phyloP scores from a whole-genome alignment of 2,888 invertebrate genomes.

The Orchesellides sinensis region DNA sequence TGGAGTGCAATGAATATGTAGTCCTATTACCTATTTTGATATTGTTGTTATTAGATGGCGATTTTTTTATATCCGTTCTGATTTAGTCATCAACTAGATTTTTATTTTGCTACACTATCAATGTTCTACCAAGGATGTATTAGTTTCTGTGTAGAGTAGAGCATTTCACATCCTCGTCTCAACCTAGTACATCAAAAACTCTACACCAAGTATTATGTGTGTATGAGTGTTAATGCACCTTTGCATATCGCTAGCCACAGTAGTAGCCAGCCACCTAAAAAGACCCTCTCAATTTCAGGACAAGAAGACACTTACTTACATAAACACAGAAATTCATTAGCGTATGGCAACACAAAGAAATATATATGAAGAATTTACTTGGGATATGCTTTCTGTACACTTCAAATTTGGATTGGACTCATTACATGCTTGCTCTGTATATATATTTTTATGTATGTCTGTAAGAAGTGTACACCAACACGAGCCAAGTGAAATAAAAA shows the following conservation, averaged over 20 bases:
- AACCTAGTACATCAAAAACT: too few relatives aligned
- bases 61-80: conserved; percentile 57
- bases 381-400: background rate
- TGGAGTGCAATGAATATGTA: background rate
- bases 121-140: conserved; percentile 12
- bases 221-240: conserved; percentile 18
- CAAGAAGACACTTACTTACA: conserved; percentile 35
- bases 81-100: conserved; percentile 51
- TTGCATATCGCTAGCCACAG: too few relatives aligned
- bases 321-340: background rate
- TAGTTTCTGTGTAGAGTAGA: conserved; percentile 2
- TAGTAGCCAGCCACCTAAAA: conserved; percentile 22
- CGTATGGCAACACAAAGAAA: conserved; percentile 27
- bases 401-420: too few relatives aligned
- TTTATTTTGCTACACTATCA: conserved; percentile 20
- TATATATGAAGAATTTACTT: background rate
- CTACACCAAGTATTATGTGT: conserved; percentile 3
- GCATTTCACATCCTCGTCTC: background rate
- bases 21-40: conserved; percentile 30
- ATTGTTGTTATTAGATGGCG: conserved; percentile 47
- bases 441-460: background rate
- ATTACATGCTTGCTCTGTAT: background rate
- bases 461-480: conserved; percentile 10
- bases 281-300: conserved; percentile 51
- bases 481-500: conserved; percentile 59